phyloP scores from a whole-genome alignment of 2,113 vertebrate genomes.

The Malurus cyaneus region DNA sequence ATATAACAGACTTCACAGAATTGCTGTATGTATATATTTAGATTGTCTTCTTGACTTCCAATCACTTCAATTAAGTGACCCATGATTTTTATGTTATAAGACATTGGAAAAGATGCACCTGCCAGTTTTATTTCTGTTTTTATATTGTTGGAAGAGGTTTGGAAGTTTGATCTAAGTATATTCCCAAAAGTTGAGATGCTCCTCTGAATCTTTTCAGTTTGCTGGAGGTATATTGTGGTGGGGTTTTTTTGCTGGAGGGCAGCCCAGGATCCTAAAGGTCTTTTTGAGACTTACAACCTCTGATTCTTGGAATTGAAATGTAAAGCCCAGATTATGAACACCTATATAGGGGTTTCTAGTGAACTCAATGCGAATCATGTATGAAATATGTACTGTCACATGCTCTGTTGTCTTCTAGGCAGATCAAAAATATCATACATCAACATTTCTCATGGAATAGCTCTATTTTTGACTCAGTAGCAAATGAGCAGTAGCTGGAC shows the following conservation, averaged over 20 bases:
- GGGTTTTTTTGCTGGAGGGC: background rate
- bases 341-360: background rate
- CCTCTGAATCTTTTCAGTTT: background rate
- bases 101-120: slow-evolving; percentile 37
- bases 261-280: background rate
- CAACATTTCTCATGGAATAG: background rate
- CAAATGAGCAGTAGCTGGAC: slow-evolving; percentile 20
- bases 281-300: slow-evolving; percentile 2
- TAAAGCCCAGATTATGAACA: background rate
- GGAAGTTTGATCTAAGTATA: slow-evolving; percentile 28
- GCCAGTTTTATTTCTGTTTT: slow-evolving; percentile 47
- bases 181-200: slow-evolving; percentile 11
- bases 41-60: slow-evolving; percentile 20
- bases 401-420: slow-evolving; percentile 11
- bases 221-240: background rate
- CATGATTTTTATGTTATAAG: background rate
- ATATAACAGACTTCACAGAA: background rate
- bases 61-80: background rate
- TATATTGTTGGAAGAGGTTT: slow-evolving; percentile 13
- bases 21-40: background rate
- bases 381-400: slow-evolving; percentile 29
- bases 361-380: background rate
- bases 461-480: slow-evolving; percentile 44
- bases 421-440: background rate
- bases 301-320: slow-evolving; percentile 24